Evolutionary conservation across 2,888 invertebrate genomes (phyloP).

Genomic region (Drosophila phalerata): DNA sequence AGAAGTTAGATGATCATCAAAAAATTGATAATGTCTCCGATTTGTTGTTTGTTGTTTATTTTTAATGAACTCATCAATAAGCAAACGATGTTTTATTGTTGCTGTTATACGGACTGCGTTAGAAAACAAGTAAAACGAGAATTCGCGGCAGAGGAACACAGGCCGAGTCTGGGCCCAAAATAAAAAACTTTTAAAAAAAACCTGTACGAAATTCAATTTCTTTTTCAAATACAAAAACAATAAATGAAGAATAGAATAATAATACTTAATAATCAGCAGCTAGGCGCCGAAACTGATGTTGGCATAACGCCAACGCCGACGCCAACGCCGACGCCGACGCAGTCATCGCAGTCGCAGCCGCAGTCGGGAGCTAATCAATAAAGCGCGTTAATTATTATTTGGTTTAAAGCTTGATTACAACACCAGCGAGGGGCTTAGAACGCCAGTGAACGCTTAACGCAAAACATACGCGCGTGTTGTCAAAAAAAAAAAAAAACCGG

Average conservation of each 20-base stretch:
- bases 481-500: constrained; percentile 16
- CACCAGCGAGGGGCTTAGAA: constrained; percentile 69
- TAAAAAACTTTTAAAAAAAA: constrained; percentile 29
- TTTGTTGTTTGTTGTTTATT: constrained; percentile 9
- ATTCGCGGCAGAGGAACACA: constrained; percentile 20
- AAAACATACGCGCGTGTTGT: constrained; percentile 54
- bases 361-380: constrained; percentile 55
- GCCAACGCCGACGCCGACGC: constrained; percentile 3
- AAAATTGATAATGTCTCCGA: constrained; percentile 29
- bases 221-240: constrained; percentile 24
- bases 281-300: constrained; percentile 13
- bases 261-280: constrained; percentile 26
- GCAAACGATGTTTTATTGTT: constrained; percentile 22
- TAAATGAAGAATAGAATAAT: constrained; percentile 13
- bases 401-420: constrained; percentile 78
- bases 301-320: not conserved
- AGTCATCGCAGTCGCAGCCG: not conserved
- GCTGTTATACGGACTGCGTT: constrained; percentile 18
- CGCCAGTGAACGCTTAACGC: constrained; percentile 64
- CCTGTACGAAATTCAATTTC: constrained; percentile 62
- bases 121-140: constrained; percentile 70
- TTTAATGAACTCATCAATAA: constrained; percentile 43
- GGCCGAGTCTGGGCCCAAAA: constrained; percentile 8
- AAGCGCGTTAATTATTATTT: constrained; percentile 76
- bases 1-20: constrained; percentile 19